Base-by-base conservation (phyloP, 2,797 vertebrate species). In the Pelochelys cantorii region DNA sequence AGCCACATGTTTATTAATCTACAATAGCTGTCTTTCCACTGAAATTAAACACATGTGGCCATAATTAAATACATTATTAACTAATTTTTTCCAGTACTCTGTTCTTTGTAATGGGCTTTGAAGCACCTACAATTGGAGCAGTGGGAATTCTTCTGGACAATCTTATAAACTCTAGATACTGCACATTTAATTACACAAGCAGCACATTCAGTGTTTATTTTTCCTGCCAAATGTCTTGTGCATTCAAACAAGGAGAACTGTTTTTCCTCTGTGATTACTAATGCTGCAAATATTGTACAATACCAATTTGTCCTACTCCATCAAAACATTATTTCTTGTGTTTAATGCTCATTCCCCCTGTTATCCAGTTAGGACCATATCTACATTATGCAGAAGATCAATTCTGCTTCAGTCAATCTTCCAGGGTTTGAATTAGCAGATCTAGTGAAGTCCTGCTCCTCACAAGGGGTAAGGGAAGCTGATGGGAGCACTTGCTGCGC, bases 141-240 rank as follows among this genome's bases (percentile, higher is more conserved):
- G 79, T 97, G 95, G 96, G 96, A 96, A 96, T 97, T 96, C 94
- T 97, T 85, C 93, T 93, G 96, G 95, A 94, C 96, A 95, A 81
- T 95, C 34, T 84, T 93, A 77, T 6, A 60, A 84, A 93, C 80
- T 95, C 93, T 86, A 95, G 93, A 93, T 90, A 86, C 4, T 90
- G 93, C 90, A 91, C 81, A 81, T 81, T 89, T 97, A 97, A 97
- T 96, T 96, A 95, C 89, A 95, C 90, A 91, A 94, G 81, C 89
- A 94, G 92, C 95, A 89, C 90, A 84, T 92, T 90, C 95, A 94
- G 90, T 86, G 86, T 94, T 94, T 84, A 55, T 87, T 94, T 81
- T 81, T 95, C 84, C 94, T 96, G 96, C 95, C 96, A 96, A 94
- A 96, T 93, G 84, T 87, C 79, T 93, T 83, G 60, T 15, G 79